phyloP scores from a whole-genome alignment of 2,113 vertebrate genomes.

The Brachyhypopomus occidentalis region DNA sequence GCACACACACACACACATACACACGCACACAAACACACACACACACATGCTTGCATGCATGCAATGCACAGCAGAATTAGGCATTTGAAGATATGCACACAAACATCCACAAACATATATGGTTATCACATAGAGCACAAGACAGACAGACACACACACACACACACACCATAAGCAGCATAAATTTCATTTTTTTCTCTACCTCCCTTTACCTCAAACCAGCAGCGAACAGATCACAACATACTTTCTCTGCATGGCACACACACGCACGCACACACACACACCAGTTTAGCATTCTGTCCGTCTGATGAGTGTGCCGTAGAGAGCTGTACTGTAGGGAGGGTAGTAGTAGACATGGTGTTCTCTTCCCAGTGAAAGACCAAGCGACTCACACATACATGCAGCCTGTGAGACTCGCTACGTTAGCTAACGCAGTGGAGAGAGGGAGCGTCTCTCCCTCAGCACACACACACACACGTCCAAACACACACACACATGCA shows the following conservation, averaged over 20 bases:
- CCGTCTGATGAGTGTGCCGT: constrained; percentile 58
- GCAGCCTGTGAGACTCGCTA: constrained; percentile 61
- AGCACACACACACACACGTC: constrained; percentile 43
- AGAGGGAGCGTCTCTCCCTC: constrained; percentile 51
- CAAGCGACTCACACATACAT: constrained; percentile 54
- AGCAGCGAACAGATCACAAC: constrained; percentile 21
- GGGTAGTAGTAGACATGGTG: constrained; percentile 56
- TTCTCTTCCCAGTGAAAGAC: constrained; percentile 45
- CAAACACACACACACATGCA: constrained; percentile 36
- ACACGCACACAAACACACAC: no score
- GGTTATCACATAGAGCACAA: constrained; percentile 41
- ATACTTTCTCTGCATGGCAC: constrained; percentile 10
- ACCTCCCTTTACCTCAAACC: constrained; percentile 26
- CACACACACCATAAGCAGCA: background rate
- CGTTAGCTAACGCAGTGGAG: constrained; percentile 61
- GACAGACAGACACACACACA: constrained; percentile 8
- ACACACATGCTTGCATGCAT: background rate
- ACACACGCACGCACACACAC: constrained; percentile 29
- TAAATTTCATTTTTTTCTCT: background rate
- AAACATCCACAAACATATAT: background rate
- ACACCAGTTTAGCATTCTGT: constrained; percentile 59
- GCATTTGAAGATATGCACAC: background rate
- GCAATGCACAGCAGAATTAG: background rate
- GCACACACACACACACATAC: no score
- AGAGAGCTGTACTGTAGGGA: constrained; percentile 53